A percentile compares a stretch with the other conserved stretches of the same genome.
phyloP scores from a whole-genome alignment of 2,888 invertebrate species.

The Melieria crassipennis region DNA sequence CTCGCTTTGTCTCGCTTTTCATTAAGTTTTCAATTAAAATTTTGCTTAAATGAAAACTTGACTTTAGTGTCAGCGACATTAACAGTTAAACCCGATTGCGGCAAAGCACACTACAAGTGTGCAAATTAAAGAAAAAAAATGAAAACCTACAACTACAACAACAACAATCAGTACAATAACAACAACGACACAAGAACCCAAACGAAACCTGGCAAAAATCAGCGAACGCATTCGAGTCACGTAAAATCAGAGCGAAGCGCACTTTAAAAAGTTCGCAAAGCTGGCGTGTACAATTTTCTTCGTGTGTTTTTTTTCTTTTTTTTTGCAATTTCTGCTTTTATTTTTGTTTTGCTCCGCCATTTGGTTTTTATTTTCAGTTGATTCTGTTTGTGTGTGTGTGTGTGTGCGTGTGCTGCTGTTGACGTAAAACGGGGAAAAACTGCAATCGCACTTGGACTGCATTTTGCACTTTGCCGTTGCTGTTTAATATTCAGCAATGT shows the following conservation, averaged over 20 bases:
- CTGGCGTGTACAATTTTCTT: conserved; percentile 35
- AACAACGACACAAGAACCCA: neutral
- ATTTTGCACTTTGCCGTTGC: conserved; percentile 43
- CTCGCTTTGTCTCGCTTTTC: too few relatives aligned
- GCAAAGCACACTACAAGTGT: neutral
- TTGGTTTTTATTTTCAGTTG: conserved; percentile 25
- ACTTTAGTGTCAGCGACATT: too few relatives aligned
- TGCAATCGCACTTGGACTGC: conserved; percentile 41
- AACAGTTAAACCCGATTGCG: too few relatives aligned
- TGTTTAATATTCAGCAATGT: conserved; percentile 44
- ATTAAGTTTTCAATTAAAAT: too few relatives aligned
- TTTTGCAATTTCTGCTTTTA: conserved; percentile 15
- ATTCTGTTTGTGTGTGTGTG: neutral
- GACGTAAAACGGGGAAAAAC: conserved; percentile 23
- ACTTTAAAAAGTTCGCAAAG: conserved; percentile 43
- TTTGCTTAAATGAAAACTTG: too few relatives aligned
- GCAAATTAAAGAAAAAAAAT: neutral
- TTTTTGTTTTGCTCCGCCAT: conserved; percentile 20
- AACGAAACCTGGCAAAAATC: conserved; percentile 12
- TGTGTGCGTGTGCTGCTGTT: neutral
- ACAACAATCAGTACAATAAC: neutral
- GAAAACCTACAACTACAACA: neutral
- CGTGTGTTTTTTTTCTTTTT: conserved; percentile 16
- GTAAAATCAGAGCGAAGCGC: conserved; percentile 43
- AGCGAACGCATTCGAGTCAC: conserved; percentile 41